phyloP scores from a whole-genome alignment of 2,888 invertebrate species.

The Drosophila mayaguana region DNA sequence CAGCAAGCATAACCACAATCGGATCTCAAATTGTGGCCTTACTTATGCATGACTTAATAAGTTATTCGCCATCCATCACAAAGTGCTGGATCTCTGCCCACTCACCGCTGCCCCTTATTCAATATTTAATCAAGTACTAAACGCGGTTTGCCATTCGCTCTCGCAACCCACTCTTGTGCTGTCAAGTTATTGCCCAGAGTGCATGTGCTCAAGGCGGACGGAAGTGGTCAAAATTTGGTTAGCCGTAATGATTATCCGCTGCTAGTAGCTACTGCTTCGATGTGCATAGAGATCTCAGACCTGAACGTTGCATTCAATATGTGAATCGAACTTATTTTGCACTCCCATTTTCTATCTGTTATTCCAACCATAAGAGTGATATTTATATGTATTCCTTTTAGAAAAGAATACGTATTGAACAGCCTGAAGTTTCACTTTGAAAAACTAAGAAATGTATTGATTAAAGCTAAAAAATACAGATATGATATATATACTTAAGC shows the following conservation, averaged over 20 bases:
- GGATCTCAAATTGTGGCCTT: conserved; percentile 34
- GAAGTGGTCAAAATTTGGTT: conserved; percentile 18
- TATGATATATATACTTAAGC: no score
- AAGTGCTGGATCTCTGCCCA: conserved; percentile 2
- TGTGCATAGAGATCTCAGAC: background rate
- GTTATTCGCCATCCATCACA: conserved; percentile 48
- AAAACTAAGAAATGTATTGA: no score
- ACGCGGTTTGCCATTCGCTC: conserved; percentile 37
- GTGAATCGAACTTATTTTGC: background rate
- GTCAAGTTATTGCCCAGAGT: conserved; percentile 32
- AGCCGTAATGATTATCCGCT: background rate
- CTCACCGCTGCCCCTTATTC: conserved; percentile 26
- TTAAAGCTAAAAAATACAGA: no score
- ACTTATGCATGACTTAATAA: conserved; percentile 60
- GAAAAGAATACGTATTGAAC: no score
- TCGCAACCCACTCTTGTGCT: conserved; percentile 1
- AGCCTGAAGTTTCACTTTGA: no score
- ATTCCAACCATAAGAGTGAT: no score
- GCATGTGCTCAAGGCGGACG: conserved; percentile 10
- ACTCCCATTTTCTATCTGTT: no score
- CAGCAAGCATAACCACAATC: conserved; percentile 26
- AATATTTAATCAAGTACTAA: conserved; percentile 64
- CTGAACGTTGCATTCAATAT: background rate
- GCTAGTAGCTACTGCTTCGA: background rate
- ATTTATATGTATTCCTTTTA: no score